A percentile compares a stretch with the other conserved stretches of the same genome.
phyloP scores from a whole-genome alignment of 2,113 vertebrate genomes.

The Marmota monax region DNA sequence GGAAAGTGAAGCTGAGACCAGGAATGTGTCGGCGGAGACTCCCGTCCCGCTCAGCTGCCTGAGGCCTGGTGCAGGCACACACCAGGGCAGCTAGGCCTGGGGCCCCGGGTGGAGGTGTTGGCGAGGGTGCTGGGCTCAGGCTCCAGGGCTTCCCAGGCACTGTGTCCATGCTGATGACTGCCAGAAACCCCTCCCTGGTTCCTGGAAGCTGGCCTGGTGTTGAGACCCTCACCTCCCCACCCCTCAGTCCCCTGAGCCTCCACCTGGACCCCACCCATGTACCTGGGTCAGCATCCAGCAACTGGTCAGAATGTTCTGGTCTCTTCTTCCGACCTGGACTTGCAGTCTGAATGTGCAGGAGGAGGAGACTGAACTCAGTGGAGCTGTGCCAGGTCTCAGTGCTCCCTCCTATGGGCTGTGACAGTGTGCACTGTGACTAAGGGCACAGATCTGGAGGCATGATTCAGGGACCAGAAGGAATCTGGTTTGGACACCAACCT shows the following conservation, averaged over 20 bases:
- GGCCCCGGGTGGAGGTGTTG: conserved; percentile 72
- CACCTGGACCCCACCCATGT: background rate
- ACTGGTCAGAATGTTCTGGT: rapidly evolving
- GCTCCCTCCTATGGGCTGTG: conserved; percentile 36
- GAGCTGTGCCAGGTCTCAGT: conserved; percentile 60
- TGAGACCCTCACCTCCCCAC: conserved; percentile 24
- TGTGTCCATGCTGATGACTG: conserved; percentile 53
- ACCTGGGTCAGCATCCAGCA: conserved; percentile 47
- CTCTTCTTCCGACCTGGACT: conserved; percentile 48
- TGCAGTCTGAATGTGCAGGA: conserved; percentile 63
- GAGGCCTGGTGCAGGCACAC: conserved; percentile 88
- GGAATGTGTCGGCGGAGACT: conserved; percentile 87
- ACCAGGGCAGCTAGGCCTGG: conserved; percentile 80
- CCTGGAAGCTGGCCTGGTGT: conserved; percentile 60
- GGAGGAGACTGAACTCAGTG: conserved; percentile 49
- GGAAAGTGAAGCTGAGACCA: conserved; percentile 89
- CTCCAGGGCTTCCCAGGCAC: conserved; percentile 71
- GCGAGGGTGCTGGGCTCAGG: conserved; percentile 65
- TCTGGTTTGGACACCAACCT: conserved; percentile 40
- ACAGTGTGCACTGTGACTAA: conserved; percentile 56
- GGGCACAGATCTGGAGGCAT: background rate
- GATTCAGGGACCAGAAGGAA: conserved; percentile 61
- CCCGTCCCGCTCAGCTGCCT: conserved; percentile 84
- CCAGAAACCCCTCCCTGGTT: conserved; percentile 53
- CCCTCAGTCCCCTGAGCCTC: background rate